Evolutionary conservation across 2,797 vertebrate genomes (phyloP).

Genomic region (Eospalax fontanierii): DNA sequence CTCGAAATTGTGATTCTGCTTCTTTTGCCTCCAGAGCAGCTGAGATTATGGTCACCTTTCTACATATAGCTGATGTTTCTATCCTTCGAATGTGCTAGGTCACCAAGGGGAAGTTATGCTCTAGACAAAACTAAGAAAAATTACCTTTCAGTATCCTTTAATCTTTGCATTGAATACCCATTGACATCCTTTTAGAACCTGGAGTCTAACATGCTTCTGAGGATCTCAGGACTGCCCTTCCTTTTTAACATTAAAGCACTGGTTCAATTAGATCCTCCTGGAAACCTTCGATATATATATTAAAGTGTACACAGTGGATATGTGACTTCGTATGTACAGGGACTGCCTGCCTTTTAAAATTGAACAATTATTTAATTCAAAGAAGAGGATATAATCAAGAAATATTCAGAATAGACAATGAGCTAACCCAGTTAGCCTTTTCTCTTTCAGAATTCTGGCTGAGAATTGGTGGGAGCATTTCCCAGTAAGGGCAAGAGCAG

Average conservation of each 20-base stretch:
- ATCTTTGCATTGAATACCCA: not conserved
- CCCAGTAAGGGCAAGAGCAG: not conserved
- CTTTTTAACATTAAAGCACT: not conserved
- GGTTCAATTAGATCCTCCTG: not conserved
- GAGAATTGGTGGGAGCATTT: not conserved
- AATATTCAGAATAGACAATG: not conserved
- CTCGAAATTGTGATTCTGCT: not conserved
- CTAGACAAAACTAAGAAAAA: conserved; percentile 8
- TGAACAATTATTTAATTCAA: not conserved
- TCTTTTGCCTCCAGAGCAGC: not conserved
- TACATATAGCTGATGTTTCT: not conserved
- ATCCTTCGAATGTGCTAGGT: not conserved
- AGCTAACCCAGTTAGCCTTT: not conserved
- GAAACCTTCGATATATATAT: not conserved
- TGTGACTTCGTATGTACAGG: not conserved
- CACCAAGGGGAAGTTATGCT: not conserved
- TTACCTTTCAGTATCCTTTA: not conserved
- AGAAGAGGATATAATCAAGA: not conserved
- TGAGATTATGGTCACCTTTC: not conserved
- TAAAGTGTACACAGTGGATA: not conserved
- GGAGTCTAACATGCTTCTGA: not conserved
- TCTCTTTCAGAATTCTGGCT: conserved; percentile 2
- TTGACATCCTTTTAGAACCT: not conserved
- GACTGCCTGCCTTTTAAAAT: not conserved
- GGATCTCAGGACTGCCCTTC: not conserved